Conservation (phyloP, 30 jellyfish, hydroid and myxozoan species). For the Pseudorhiza aurosa region DNA sequence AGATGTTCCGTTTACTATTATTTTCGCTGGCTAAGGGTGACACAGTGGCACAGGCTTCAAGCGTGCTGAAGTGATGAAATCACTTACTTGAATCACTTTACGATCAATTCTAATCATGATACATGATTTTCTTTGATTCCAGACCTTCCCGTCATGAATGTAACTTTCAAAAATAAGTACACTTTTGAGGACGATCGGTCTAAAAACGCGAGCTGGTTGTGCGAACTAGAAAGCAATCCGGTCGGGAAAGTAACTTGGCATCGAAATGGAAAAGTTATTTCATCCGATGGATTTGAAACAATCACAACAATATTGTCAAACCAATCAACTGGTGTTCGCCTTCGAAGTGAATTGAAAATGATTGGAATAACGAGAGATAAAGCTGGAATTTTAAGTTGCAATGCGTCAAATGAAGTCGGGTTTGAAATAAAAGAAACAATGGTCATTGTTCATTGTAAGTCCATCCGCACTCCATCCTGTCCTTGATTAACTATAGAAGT, state of each 20-base stretch:
- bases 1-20: too few relatives aligned
- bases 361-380: conserved; percentile 20
- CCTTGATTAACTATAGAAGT: too few relatives aligned
- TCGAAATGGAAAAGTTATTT: conserved; percentile 7
- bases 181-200: neutral
- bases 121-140: neutral
- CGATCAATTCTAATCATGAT: neutral
- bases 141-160: neutral
- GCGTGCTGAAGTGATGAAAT: too few relatives aligned
- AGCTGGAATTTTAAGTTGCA: conserved; percentile 21
- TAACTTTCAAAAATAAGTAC: neutral
- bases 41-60: too few relatives aligned
- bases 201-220: conserved; percentile 2
- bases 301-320: neutral
- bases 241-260: conserved; percentile 12
- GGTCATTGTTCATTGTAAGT: conserved; percentile 44
- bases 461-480: too few relatives aligned
- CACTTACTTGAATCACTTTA: too few relatives aligned
- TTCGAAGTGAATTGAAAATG: conserved; percentile 15
- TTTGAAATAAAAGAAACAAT: neutral
- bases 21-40: too few relatives aligned
- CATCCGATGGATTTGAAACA: conserved; percentile 12
- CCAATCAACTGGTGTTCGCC: neutral
- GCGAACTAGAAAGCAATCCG: conserved; percentile 31
- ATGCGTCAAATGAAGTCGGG: conserved; percentile 46